These are phyloP conservation scores for Paramormyrops kingsleyae DNA, from an alignment of 2,113 vertebrate species.

Conservation along the genomic window DNA sequence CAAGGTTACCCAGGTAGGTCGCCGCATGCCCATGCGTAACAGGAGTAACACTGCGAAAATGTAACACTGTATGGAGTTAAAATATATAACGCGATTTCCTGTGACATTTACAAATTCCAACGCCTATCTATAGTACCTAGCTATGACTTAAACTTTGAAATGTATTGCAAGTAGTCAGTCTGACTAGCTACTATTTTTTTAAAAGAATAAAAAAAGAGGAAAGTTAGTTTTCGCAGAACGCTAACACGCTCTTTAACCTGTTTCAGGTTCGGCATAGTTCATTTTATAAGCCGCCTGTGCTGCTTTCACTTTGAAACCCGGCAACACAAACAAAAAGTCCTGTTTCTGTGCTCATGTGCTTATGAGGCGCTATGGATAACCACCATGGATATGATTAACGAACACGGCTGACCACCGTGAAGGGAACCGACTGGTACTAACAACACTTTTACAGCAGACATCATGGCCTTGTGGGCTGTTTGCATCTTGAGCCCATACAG, in stretches of 20 bases:
- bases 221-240: conserved; percentile 40
- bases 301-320: conserved; percentile 91
- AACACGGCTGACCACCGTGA: conserved; percentile 64
- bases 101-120: not conserved
- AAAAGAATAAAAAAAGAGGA: not conserved
- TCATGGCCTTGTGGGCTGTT: conserved; percentile 74
- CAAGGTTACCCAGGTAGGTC: conserved; percentile 94
- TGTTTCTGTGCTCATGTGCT: conserved; percentile 92
- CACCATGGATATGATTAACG: conserved; percentile 82
- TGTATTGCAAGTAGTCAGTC: not conserved
- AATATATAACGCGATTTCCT: not conserved
- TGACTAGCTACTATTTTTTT: not conserved
- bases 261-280: conserved; percentile 99
- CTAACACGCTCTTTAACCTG: conserved; percentile 92
- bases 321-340: conserved; percentile 62
- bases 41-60: not conserved
- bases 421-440: conserved; percentile 89
- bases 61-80: not conserved
- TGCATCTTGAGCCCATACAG: conserved; percentile 76
- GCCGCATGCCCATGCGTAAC: conserved; percentile 10
- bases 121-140: not conserved
- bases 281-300: conserved; percentile 87
- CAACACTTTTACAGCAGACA: conserved; percentile 69
- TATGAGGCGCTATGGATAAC: conserved; percentile 88
- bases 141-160: not conserved